Percentiles rank a stretch among this genome's conserved stretches.
Conservation (phyloP, 2,113 vertebrate species). For the Bothrops jararaca region DNA sequence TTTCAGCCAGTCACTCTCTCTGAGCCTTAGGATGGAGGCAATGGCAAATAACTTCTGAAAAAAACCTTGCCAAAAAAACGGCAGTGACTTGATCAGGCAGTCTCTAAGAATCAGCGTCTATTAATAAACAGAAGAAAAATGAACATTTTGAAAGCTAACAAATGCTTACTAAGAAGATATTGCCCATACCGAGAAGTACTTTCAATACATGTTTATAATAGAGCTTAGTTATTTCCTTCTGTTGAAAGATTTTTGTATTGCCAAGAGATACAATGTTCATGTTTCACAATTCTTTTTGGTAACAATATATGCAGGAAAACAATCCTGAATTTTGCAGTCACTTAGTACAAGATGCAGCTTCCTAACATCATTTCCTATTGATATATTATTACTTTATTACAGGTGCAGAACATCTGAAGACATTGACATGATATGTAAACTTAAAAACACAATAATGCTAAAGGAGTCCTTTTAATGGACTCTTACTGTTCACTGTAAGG, state of each 20-base stretch:
- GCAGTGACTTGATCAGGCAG: neutral
- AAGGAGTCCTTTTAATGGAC: conserved; percentile 15
- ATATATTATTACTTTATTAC: conserved; percentile 29
- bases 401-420: neutral
- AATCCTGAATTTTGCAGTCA: conserved; percentile 26
- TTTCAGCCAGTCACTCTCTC: neutral
- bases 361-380: neutral
- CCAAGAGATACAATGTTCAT: conserved; percentile 23
- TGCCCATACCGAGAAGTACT: neutral
- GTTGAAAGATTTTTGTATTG: neutral
- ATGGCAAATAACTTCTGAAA: neutral
- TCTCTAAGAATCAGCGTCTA: neutral
- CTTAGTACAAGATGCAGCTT: conserved; percentile 41
- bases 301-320: conserved; percentile 38
- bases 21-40: neutral
- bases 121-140: neutral
- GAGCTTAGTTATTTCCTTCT: conserved; percentile 2
- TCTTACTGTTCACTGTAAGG: neutral
- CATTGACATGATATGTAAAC: conserved; percentile 20
- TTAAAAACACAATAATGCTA: conserved; percentile 15
- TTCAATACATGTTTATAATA: neutral
- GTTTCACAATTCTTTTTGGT: conserved; percentile 11
- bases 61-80: neutral
- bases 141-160: conserved; percentile 26
- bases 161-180: conserved; percentile 1